Percentiles rank a stretch among this genome's conserved stretches.
These are phyloP conservation scores for Furcifer pardalis DNA, from an alignment of 2,797 vertebrate species.

Conservation along the genomic window DNA sequence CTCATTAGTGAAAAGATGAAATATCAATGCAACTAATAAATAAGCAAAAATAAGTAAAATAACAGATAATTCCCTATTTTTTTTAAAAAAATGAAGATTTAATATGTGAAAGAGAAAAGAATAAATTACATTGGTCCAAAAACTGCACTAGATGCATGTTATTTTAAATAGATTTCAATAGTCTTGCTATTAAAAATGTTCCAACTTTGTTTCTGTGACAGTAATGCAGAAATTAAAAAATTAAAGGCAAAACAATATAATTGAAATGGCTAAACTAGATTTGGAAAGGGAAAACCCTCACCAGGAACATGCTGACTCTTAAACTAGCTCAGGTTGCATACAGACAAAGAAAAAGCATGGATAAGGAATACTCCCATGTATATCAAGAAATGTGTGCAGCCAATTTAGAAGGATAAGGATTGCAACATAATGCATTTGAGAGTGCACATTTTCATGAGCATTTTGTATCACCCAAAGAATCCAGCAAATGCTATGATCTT, in stretches of 20 bases:
- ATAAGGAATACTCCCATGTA: no score
- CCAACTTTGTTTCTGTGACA: background rate
- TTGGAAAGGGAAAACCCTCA: background rate
- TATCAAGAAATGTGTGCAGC: background rate
- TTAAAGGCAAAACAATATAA: background rate
- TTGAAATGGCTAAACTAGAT: background rate
- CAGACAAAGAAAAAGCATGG: background rate
- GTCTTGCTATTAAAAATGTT: background rate
- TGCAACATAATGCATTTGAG: background rate
- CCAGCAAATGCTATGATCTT: background rate
- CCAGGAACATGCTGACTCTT: background rate
- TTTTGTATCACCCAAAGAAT: background rate
- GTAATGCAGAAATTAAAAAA: background rate
- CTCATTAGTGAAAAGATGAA: no score
- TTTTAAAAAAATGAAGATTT: no score
- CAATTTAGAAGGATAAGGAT: background rate
- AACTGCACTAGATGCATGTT: background rate
- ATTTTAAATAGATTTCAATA: background rate
- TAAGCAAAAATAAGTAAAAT: no score
- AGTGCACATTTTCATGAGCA: background rate
- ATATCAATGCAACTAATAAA: no score
- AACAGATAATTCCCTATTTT: no score
- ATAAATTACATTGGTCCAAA: background rate
- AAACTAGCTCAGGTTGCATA: background rate
- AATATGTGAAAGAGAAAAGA: background rate